A percentile compares a stretch with the other conserved stretches of the same genome.
These are phyloP conservation scores for Amyelois transitella DNA, from an alignment of 1,140 invertebrate genomes.

Conservation along the genomic window DNA sequence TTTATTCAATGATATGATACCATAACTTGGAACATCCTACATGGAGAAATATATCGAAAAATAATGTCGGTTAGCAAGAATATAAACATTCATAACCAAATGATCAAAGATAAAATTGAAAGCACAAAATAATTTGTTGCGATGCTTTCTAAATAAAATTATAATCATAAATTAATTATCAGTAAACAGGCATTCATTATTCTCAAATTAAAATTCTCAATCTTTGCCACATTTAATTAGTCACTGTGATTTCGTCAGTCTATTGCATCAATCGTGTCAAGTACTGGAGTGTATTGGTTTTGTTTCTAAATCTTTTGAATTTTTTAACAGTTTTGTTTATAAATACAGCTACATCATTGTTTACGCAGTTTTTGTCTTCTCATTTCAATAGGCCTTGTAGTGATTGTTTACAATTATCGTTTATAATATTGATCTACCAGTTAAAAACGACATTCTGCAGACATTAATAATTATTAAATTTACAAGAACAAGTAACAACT, in stretches of 20 bases:
- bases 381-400: not conserved
- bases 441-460: too few relatives aligned
- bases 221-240: not conserved
- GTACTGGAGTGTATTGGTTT: not conserved
- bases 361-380: not conserved
- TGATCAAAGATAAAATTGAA: too few relatives aligned
- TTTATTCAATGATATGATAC: not conserved
- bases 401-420: too few relatives aligned
- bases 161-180: not conserved
- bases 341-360: not conserved
- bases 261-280: not conserved
- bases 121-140: too few relatives aligned
- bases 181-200: not conserved
- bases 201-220: not conserved
- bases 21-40: too few relatives aligned
- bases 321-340: not conserved
- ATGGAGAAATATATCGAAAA: too few relatives aligned
- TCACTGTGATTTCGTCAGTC: not conserved
- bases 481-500: too few relatives aligned
- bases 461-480: too few relatives aligned
- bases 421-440: too few relatives aligned
- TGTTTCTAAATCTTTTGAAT: not conserved
- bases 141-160: too few relatives aligned
- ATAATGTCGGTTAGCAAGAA: too few relatives aligned
- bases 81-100: too few relatives aligned